Evolutionary conservation across 2,888 invertebrate genomes (phyloP).

Genomic region (Oligia latruncula): DNA sequence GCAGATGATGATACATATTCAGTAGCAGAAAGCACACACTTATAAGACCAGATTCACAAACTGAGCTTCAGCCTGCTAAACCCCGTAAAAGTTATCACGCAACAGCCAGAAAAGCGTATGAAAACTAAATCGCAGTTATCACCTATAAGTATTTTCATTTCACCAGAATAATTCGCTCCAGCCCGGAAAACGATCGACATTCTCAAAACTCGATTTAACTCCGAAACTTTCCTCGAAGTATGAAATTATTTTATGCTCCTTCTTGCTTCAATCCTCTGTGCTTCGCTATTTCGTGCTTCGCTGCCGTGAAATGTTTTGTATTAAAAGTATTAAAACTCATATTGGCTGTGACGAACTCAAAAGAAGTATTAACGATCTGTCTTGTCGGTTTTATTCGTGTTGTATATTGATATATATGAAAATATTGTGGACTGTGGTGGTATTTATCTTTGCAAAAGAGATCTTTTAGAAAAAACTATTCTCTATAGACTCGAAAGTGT

Average conservation of each 20-base stretch:
- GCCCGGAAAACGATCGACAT: slow-evolving; percentile 20
- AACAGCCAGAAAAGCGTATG: slow-evolving; percentile 14
- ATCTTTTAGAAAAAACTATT: neutral
- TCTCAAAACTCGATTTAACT: slow-evolving; percentile 48
- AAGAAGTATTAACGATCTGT: slow-evolving; percentile 18
- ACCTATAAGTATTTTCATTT: slow-evolving; percentile 49
- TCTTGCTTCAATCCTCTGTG: neutral
- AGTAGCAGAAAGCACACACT: neutral
- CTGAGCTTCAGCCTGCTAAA: neutral
- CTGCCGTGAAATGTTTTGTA: slow-evolving; percentile 24
- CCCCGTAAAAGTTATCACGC: neutral
- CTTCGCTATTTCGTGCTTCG: neutral
- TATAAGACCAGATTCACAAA: neutral
- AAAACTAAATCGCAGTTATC: slow-evolving; percentile 32
- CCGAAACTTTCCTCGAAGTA: slow-evolving; percentile 31
- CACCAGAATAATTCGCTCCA: slow-evolving; percentile 15
- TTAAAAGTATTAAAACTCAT: slow-evolving; percentile 33
- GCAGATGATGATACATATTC: neutral
- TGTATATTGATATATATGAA: neutral
- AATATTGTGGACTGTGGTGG: neutral
- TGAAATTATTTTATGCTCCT: slow-evolving; percentile 46
- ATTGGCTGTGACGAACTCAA: slow-evolving; percentile 17
- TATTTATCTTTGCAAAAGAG: neutral
- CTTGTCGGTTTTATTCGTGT: neutral
- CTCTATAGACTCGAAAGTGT: neutral